phyloP scores from a whole-genome alignment of 2,113 vertebrate genomes.

The Sigmodon hispidus region DNA sequence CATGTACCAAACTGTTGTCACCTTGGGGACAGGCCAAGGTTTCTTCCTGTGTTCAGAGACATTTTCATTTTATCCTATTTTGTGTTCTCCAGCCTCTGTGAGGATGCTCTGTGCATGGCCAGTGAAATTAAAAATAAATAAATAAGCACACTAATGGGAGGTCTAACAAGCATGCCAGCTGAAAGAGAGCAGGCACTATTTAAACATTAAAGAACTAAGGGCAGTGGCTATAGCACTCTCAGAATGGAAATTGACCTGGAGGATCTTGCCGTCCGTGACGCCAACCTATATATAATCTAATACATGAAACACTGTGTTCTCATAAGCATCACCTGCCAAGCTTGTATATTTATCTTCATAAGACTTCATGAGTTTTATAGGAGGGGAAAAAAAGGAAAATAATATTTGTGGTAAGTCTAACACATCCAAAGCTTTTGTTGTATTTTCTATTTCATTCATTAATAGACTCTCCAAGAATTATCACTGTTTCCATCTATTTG shows the following conservation, averaged over 20 bases:
- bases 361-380: not conserved
- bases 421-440: not conserved
- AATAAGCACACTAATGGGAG: constrained; percentile 63
- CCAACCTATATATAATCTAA: not conserved
- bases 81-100: not conserved
- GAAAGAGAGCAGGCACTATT: constrained; percentile 55
- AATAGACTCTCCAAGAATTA: not conserved
- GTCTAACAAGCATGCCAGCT: constrained; percentile 37
- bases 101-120: constrained; percentile 49
- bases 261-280: not conserved
- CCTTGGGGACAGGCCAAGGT: not conserved
- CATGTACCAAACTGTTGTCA: not conserved
- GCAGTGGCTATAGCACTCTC: not conserved
- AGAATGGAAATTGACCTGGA: constrained; percentile 60
- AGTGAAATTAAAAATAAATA: constrained; percentile 78
- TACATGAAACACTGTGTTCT: not conserved
- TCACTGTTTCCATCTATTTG: not conserved
- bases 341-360: constrained; percentile 37
- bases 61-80: constrained; percentile 20
- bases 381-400: constrained; percentile 9
- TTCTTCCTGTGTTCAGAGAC: constrained; percentile 4
- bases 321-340: not conserved
- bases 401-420: constrained; percentile 21
- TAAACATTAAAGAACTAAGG: constrained; percentile 67
- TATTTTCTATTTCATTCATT: constrained; percentile 40